Evolutionary conservation across 2,888 invertebrate species (phyloP), one percentile per base, ranked within the genome.

Genomic region (Protonemura montana): DNA sequence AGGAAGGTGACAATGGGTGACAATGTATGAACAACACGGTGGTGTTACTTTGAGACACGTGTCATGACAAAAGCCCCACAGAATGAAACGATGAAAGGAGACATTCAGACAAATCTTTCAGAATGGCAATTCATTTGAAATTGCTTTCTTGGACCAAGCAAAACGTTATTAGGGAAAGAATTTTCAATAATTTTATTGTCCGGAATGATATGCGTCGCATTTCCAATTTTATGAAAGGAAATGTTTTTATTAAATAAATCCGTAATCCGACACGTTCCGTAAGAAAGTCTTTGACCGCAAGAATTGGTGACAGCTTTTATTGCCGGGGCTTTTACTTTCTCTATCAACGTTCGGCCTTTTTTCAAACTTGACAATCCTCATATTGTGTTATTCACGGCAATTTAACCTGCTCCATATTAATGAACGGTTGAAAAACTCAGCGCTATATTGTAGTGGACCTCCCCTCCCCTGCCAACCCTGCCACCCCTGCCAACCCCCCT

Each of bases 1-100:
- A 59, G 27, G 27, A 21, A 26, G 78, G 28, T 78, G 78, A 78
- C 78, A 78, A 78, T 21, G 7, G 78, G 28, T 78, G 78, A 78
- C 78, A 78, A 26, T 28, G 16, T 25, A n/a, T 10, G 28, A 26
- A 78, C 78, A 78, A 26, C 5, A 28, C 78, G 27, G 28, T 3
- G n/a, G 78, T 27, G 27, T 78, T 28, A 26, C 78, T 78, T 78
- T 28, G 28, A 21, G 2, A 78, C 78, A 21, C 26, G 78, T 25
- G 78, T 26, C 59, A 59, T 1, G 59, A 21, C n/a, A n/a, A 2
- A 59, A 7, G 59, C 59, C 59, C 1, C 59, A 59, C 16, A 10
- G 59, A 16, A 21, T 59, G 16, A 59, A 10, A 21, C 59, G 13
- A 21, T 59, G 59, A 59, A 59, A 10, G 59, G 59, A 59, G 35